Evolutionary conservation across 1,140 invertebrate genomes (phyloP), one percentile per base, ranked within the genome.

Genomic region (Eueides isabella): DNA sequence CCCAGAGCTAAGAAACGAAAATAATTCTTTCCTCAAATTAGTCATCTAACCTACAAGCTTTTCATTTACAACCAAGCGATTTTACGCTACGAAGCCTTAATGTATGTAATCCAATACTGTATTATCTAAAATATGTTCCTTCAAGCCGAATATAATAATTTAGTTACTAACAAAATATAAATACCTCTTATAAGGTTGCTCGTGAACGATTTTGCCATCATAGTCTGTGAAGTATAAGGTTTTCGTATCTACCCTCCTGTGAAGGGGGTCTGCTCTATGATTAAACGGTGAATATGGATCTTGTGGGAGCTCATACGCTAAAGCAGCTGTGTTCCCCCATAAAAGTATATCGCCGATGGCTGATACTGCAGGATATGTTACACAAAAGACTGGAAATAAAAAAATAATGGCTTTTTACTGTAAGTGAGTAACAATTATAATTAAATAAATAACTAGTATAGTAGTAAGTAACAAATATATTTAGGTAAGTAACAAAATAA

Each of bases 241-340:
- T 68, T 93, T 91, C 3, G 80, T 83, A 48, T 92, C 89, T 61
- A 88, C 80, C 66, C 89, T 85, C 71, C 93, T 85, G 67, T 94
- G 93, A 2, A 93, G 80, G 5, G 93, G 92, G 55, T 94, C 93
- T 19, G 92, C 92, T 16, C 85, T 74, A 55, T 92, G 89, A 64
- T 88, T 70, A 66, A 92, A 93, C 0, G 91, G 90, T 0, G 90
- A 92, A 75, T 94, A 94, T 55, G 95, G 93, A 83, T 95, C 91
- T 76, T 96, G 92, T 11, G 96, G 96, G 61, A 97, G 88, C 86
- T 97, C 95, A 93, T 95, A 97, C 19, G 96, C 96, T 75, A 97
- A 90, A 2, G 96, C 96, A 23, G 96, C 96, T 14, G 96, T 97
- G 64, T 95, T 93, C 26, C 96, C 96, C 72, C 96, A 89, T 7